Conservation (phyloP, 2,113 vertebrate genomes). For the Isichthys henryi region DNA sequence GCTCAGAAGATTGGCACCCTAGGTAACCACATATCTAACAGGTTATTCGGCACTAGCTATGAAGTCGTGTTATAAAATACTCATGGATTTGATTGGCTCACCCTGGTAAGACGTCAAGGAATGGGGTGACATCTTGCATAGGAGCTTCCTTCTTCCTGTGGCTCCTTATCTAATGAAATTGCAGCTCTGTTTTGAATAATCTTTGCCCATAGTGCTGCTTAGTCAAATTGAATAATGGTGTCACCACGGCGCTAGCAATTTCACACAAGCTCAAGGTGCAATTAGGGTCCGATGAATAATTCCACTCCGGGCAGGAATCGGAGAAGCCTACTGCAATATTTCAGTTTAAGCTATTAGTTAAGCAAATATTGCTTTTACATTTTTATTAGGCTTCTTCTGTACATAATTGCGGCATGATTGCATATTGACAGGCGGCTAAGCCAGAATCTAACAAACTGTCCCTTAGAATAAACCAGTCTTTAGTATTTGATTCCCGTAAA, state of each 20-base stretch:
- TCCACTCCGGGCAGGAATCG: background rate
- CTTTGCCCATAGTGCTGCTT: slow-evolving; percentile 12
- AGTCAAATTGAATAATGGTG: slow-evolving; percentile 27
- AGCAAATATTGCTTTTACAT: slow-evolving; percentile 26
- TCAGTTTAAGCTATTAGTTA: slow-evolving; percentile 17
- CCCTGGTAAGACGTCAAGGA: background rate
- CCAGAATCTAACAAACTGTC: background rate
- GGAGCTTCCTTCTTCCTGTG: background rate
- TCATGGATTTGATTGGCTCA: slow-evolving; percentile 1
- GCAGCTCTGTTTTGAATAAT: slow-evolving; percentile 28
- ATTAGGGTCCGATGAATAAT: slow-evolving; percentile 22
- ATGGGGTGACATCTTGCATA: background rate
- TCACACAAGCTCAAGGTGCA: slow-evolving; percentile 16
- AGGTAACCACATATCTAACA: background rate
- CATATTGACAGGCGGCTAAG: background rate
- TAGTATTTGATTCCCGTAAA: background rate
- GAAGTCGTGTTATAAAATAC: background rate
- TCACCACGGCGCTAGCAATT: slow-evolving; percentile 13
- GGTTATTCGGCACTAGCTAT: background rate
- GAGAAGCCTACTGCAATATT: slow-evolving; percentile 15
- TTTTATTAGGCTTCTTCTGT: slow-evolving; percentile 7
- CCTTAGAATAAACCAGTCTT: background rate
- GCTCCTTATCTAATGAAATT: slow-evolving; percentile 11
- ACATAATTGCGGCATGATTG: background rate
- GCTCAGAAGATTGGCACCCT: background rate